A percentile compares a stretch with the other conserved stretches of the same genome.
phyloP scores from a whole-genome alignment of 2,888 invertebrate species.

The Tolmerus cingulatus region DNA sequence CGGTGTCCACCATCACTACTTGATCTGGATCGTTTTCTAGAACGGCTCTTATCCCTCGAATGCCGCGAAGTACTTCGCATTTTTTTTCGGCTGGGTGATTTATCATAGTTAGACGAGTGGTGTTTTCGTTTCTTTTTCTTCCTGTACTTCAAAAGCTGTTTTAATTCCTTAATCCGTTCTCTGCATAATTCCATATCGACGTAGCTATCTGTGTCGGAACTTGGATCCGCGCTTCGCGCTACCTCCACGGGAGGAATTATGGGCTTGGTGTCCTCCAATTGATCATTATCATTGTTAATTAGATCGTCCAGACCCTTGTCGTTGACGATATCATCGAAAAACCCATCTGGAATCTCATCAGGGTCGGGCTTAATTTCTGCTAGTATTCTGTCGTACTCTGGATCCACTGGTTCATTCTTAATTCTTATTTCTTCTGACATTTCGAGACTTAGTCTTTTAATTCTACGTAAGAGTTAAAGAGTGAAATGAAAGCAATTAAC shows the following conservation, averaged over 20 bases:
- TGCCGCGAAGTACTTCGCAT: neutral
- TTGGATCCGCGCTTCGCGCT: neutral
- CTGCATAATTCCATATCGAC: neutral
- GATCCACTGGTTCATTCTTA: conserved; percentile 18
- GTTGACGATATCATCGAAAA: conserved; percentile 41
- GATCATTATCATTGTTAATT: conserved; percentile 4
- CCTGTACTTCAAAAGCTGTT: neutral
- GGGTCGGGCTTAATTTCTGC: neutral
- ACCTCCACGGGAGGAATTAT: neutral
- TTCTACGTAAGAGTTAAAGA: neutral
- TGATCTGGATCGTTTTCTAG: neutral
- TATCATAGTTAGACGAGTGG: neutral
- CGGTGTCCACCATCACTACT: neutral
- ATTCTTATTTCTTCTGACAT: conserved; percentile 6
- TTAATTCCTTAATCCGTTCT: neutral
- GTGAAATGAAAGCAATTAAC: neutral
- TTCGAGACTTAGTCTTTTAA: neutral
- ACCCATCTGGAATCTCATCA: conserved; percentile 41
- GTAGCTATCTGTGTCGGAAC: neutral
- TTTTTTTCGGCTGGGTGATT: neutral
- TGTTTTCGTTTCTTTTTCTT: neutral
- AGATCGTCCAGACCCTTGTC: conserved; percentile 27
- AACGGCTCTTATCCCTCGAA: neutral
- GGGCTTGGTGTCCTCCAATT: neutral
- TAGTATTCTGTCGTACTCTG: conserved; percentile 1